phyloP scores from a whole-genome alignment of 2,797 vertebrate genomes.

The Propithecus deckenii region DNA sequence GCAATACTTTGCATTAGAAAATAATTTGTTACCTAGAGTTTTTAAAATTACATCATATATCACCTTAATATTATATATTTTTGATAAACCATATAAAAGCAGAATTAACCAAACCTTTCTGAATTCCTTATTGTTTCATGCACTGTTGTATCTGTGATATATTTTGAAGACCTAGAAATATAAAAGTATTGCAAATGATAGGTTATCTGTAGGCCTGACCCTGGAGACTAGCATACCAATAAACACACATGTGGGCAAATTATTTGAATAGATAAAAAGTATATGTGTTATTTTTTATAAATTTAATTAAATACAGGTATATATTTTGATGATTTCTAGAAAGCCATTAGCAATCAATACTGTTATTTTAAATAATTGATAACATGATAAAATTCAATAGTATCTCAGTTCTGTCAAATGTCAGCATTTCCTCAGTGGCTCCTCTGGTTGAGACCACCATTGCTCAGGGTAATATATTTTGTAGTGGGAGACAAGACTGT shows the following conservation, averaged over 20 bases:
- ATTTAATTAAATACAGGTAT: neutral
- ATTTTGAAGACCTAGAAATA: neutral
- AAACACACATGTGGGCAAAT: neutral
- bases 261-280: neutral
- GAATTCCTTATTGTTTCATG: neutral
- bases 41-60: neutral
- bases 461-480: neutral
- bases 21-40: neutral
- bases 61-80: neutral
- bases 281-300: neutral
- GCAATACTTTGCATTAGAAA: neutral
- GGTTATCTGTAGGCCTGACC: neutral
- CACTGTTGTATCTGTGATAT: neutral
- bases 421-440: neutral
- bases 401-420: neutral
- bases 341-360: neutral
- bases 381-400: neutral
- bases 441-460: neutral
- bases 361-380: neutral
- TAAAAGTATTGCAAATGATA: neutral
- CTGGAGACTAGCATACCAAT: neutral
- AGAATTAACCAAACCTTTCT: neutral
- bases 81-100: neutral
- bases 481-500: neutral
- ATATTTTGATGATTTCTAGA: slow-evolving; percentile 8